Evolutionary conservation across 2,113 vertebrate species (phyloP).

Genomic region (Apistogramma diplotaenia): DNA sequence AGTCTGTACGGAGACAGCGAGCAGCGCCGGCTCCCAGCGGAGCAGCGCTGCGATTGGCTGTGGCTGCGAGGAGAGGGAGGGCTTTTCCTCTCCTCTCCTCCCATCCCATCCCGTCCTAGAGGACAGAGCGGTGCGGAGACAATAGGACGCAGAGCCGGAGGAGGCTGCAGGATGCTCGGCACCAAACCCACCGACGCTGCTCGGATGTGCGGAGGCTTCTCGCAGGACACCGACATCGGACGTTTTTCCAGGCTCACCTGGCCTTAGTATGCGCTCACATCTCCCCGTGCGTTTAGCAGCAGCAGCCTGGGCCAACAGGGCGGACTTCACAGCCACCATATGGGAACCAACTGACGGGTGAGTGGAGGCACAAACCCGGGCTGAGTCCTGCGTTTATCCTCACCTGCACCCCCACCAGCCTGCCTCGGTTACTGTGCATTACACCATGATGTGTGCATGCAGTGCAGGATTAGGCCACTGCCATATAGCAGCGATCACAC

Average conservation of each 20-base stretch:
- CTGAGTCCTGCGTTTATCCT: background rate
- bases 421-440: background rate
- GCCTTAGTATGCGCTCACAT: conserved; percentile 35
- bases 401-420: background rate
- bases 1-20: conserved; percentile 77
- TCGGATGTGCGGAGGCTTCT: conserved; percentile 32
- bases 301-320: conserved; percentile 33
- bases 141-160: conserved; percentile 67
- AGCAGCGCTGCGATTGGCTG: conserved; percentile 65
- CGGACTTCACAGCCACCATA: conserved; percentile 32
- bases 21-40: conserved; percentile 44
- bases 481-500: conserved; percentile 1
- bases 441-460: background rate
- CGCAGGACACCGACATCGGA: background rate
- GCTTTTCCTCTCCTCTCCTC: background rate
- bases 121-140: conserved; percentile 72
- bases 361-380: conserved; percentile 39
- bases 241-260: conserved; percentile 9
- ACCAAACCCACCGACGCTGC: conserved; percentile 14
- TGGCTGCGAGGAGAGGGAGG: conserved; percentile 1
- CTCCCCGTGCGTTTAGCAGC: background rate
- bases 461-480: background rate
- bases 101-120: conserved; percentile 47
- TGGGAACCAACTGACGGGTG: conserved; percentile 68
- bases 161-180: conserved; percentile 55